Evolutionary conservation across 2,888 invertebrate species (phyloP).

Genomic region (Stenodera caucasica): DNA sequence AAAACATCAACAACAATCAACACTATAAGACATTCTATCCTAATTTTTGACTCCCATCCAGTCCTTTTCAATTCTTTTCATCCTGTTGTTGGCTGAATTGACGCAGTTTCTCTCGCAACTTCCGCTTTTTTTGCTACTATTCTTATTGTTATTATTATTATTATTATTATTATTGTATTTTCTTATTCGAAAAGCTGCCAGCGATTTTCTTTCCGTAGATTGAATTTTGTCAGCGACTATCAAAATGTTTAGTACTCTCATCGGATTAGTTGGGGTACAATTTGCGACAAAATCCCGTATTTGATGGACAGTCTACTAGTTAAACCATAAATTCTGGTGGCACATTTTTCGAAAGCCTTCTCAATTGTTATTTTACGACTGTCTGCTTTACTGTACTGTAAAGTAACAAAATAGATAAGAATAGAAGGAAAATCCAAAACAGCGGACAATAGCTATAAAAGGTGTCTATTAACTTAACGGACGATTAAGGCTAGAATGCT

Average conservation of each 20-base stretch:
- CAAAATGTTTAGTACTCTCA: too few relatives aligned
- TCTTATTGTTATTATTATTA: not conserved
- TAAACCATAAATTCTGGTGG: not conserved
- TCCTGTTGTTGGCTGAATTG: not conserved
- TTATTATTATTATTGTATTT: not conserved
- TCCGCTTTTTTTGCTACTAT: not conserved
- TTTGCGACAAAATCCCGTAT: slow-evolving; percentile 41
- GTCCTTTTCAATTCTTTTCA: slow-evolving; percentile 6
- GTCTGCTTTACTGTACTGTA: not conserved
- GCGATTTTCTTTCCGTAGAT: not conserved
- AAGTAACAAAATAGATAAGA: not conserved
- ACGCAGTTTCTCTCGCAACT: not conserved
- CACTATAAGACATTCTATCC: slow-evolving; percentile 13
- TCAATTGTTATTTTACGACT: slow-evolving; percentile 22
- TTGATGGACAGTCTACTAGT: slow-evolving; percentile 43
- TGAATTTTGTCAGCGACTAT: too few relatives aligned
- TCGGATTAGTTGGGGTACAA: too few relatives aligned
- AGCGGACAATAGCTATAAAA: not conserved
- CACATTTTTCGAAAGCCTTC: slow-evolving; percentile 16
- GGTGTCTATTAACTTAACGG: slow-evolving; percentile 10
- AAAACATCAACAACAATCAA: slow-evolving; percentile 9
- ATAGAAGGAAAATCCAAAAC: not conserved
- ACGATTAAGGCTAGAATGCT: slow-evolving; percentile 8
- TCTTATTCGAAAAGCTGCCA: too few relatives aligned
- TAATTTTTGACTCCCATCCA: slow-evolving; percentile 2